Evolutionary conservation across 2,888 invertebrate species (phyloP), one percentile per base, ranked within the genome.

Genomic region (Leptinotarsa peninsularis): DNA sequence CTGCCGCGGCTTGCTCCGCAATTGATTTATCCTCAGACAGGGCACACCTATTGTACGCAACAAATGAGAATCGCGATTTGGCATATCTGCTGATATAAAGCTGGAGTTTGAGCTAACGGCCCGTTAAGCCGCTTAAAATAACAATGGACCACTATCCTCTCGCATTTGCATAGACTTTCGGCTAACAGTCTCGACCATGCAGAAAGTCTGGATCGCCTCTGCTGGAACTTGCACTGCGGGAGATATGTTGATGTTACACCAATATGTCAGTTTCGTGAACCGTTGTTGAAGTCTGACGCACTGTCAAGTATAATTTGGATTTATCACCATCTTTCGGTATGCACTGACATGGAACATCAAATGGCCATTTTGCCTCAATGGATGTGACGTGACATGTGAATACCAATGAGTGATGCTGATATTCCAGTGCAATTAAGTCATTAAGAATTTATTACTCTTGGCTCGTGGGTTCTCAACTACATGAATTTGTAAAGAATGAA

Each of bases 11-110:
- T 78, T 81, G 81, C 81, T 82, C 81, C 77, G 81, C 84, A 85
- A 85, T 86, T 85, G 85, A 86, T 86, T 86, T 86, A 86, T 86
- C 84, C 83, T 82, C 82, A 83, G 85, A 84, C 83, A 85, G 81
- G 71, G 72, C 75, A 82, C 82, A 84, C 82, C 83, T 83, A 84
- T 85, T 84, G 84, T 84, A 83, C 82, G 82, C 81, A 84, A 83
- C 81, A 83, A 84, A 84, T 83, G 80, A 54, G 23, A 23, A 23
- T 23, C 3, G 23, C 23, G 3, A 23, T 23, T 23, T 23, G 23
- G 23, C 23, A 23, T 23, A 23, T 23, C 77, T 60, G 74, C 78
- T 72, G 76, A 79, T 75, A 80, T 79, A 78, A 79, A 79, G 77
- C 76, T 63, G 71, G 72, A 79, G 77, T 80, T 80, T 75, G 75